Base-by-base conservation (phyloP, 2,797 vertebrate species). In the Helicolenus hilgendorfi region DNA sequence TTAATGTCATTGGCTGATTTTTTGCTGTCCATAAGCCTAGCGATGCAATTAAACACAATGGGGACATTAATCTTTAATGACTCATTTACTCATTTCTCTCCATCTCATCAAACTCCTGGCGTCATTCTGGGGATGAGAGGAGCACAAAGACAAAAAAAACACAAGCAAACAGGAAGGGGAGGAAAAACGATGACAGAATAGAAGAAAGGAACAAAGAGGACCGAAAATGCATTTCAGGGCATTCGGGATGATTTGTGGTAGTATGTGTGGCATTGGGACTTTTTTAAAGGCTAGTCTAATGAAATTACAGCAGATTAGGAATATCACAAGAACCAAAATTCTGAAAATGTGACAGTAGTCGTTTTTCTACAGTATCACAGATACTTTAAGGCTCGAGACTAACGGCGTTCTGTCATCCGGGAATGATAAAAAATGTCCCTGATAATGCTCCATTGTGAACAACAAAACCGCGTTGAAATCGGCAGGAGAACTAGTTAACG, bases 21-120 rank as follows among this genome's bases (percentile, higher is more conserved):
- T 72, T 20, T 55, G 45, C 62, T 31, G 67, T 85, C 59, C 11
- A 78, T 74, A 81, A 89, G 84, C 27, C 53, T 10, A 10, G 72
- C 18, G 1, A 70, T 1, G 10, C 71, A 84, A 70, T 83, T 81
- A 83, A 64, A 36, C 68, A 83, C 38, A 73, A 45, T n/a, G 36
- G 10, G 53, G 59, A 73, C n/a, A 0, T 74, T 62, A 38, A 84
- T 82, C 58, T 81, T 83, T 89, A 74, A 77, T 56, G 67, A 86
- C 45, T 77, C 55, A 82, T 87, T 78, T 62, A 85, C 26, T 87
- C 53, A 59, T 79, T 81, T 87, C 65, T 55, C 69, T 45, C 15
- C 14, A 22, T 68, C 55, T 79, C 7, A 2, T 83, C 49, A 71
- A 56, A 69, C 36, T 67, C 22, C 33, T 27, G 33, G 55, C 26